phyloP scores from a whole-genome alignment of 2,888 invertebrate genomes.

The Criorhina ranunculi region DNA sequence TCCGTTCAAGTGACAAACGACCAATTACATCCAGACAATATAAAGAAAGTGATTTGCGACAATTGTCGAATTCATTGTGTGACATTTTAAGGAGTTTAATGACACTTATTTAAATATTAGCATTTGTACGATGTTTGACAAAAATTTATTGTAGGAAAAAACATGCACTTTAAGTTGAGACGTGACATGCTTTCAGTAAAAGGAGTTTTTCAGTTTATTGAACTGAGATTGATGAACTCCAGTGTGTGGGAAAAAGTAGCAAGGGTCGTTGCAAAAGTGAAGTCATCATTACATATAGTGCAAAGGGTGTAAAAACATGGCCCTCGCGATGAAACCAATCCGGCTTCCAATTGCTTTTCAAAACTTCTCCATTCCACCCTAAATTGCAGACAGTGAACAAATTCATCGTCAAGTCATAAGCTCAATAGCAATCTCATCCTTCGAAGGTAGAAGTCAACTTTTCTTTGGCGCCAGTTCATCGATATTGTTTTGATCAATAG shows the following conservation, averaged over 20 bases:
- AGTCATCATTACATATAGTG: no score
- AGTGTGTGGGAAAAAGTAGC: not conserved
- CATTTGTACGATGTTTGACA: constrained; percentile 19
- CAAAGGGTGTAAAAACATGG: no score
- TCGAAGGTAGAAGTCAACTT: no score
- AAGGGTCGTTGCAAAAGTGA: not conserved
- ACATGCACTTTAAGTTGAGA: constrained; percentile 9
- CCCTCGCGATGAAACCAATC: no score
- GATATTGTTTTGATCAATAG: no score
- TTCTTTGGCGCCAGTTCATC: no score
- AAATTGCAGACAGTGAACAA: no score
- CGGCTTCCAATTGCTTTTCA: no score
- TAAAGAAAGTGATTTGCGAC: constrained; percentile 51
- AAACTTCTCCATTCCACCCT: no score
- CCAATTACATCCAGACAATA: constrained; percentile 49
- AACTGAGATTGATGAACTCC: constrained; percentile 12
- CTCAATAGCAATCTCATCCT: no score
- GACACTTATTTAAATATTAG: constrained; percentile 15
- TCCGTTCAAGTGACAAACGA: constrained; percentile 42
- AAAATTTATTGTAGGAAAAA: constrained; percentile 4
- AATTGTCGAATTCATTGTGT: constrained; percentile 30
- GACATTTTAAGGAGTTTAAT: constrained; percentile 30
- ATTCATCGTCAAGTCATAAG: no score
- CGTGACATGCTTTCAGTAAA: constrained; percentile 27
- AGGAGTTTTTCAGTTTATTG: not conserved